Percentiles rank a stretch among this genome's conserved stretches.
Evolutionary conservation across 2,888 invertebrate genomes (phyloP).

Genomic region (Euspilapteryx auroguttella): DNA sequence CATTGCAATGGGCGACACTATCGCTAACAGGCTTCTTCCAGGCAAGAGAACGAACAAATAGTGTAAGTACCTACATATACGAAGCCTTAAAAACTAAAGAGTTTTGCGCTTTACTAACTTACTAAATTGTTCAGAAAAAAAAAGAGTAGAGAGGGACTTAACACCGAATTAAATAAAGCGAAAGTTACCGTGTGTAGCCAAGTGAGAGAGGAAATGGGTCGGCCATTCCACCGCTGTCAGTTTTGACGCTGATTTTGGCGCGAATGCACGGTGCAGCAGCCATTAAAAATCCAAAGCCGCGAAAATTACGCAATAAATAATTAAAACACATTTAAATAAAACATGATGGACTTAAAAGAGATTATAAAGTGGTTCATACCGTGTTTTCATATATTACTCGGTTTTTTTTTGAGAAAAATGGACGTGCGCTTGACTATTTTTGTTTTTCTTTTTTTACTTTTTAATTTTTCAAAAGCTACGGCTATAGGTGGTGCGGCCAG

Average conservation of each 20-base stretch:
- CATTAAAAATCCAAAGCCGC: too few relatives aligned
- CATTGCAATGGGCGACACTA: too few relatives aligned
- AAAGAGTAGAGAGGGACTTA: slow-evolving; percentile 25
- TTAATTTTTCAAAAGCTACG: slow-evolving; percentile 19
- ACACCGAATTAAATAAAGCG: slow-evolving; percentile 21
- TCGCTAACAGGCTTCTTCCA: neutral
- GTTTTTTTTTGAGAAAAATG: slow-evolving; percentile 18
- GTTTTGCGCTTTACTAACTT: neutral
- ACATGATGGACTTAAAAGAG: slow-evolving; percentile 51
- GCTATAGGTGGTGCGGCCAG: slow-evolving; percentile 15
- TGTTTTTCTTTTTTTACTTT: slow-evolving; percentile 33
- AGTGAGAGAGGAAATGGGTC: slow-evolving; percentile 39
- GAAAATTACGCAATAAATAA: too few relatives aligned
- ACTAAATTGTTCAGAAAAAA: slow-evolving; percentile 9
- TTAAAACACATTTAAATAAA: too few relatives aligned
- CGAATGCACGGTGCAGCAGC: slow-evolving; percentile 35
- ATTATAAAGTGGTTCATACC: slow-evolving; percentile 54
- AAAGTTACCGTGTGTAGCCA: slow-evolving; percentile 18
- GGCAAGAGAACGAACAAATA: neutral
- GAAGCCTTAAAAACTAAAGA: too few relatives aligned
- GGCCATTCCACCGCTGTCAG: slow-evolving; percentile 17
- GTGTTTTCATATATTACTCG: slow-evolving; percentile 38
- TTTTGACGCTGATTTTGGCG: slow-evolving; percentile 17
- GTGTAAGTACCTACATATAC: too few relatives aligned
- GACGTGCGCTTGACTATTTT: slow-evolving; percentile 16